A percentile compares a stretch with the other conserved stretches of the same genome.
These are phyloP conservation scores for Cerastis rubricosa DNA, from an alignment of 2,888 invertebrate species.

Conservation along the genomic window DNA sequence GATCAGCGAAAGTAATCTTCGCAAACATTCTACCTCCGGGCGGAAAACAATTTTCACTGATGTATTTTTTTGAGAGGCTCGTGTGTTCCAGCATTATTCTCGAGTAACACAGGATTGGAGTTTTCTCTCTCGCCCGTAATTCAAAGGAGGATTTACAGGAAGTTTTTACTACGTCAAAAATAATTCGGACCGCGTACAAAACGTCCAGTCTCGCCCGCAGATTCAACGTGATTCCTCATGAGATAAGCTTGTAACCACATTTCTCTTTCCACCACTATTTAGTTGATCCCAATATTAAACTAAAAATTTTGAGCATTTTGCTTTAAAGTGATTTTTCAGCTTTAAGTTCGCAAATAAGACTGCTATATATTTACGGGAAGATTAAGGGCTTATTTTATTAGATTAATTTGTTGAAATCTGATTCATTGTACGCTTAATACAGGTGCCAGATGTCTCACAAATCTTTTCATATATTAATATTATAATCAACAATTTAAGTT, in stretches of 20 bases:
- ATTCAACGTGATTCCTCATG: constrained; percentile 66
- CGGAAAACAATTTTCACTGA: constrained; percentile 83
- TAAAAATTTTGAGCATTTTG: constrained; percentile 40
- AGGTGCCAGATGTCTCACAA: constrained; percentile 16
- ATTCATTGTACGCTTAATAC: constrained; percentile 16
- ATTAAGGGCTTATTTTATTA: constrained; percentile 31
- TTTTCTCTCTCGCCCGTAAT: constrained; percentile 63
- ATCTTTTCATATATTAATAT: neutral
- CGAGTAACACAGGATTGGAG: constrained; percentile 64
- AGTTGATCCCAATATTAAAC: constrained; percentile 41
- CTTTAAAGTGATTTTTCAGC: constrained; percentile 33
- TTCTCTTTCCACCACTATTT: constrained; percentile 50
- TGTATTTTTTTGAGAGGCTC: constrained; percentile 78
- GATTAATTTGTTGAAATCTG: constrained; percentile 34
- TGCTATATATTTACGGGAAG: constrained; percentile 28
- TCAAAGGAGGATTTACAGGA: constrained; percentile 51
- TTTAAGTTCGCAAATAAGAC: constrained; percentile 47
- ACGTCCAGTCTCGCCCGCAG: constrained; percentile 38
- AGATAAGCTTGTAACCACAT: constrained; percentile 65
- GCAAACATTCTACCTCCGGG: constrained; percentile 80
- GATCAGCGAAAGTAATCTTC: constrained; percentile 83
- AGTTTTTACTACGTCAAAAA: constrained; percentile 55
- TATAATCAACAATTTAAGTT: constrained; percentile 10
- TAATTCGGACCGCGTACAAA: constrained; percentile 44
- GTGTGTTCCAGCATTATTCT: constrained; percentile 66